Base-by-base conservation (phyloP, 2,797 vertebrate genomes). In the Epinephelus coioides region DNA sequence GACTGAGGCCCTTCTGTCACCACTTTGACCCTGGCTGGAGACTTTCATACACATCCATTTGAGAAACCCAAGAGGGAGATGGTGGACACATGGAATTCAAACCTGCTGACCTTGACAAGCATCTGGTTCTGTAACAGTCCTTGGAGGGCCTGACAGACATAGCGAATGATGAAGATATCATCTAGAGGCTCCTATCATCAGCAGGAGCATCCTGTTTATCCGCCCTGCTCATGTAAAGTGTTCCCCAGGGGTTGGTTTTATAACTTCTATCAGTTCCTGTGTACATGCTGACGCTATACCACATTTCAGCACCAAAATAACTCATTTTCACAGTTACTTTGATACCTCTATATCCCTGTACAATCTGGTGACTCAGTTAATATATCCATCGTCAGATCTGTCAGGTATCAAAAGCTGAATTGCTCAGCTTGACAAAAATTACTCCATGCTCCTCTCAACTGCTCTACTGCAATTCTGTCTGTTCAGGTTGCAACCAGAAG, bases 61-160 rank as follows among this genome's bases (percentile, higher is more conserved):
- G 10, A 70, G 66, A 81, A 78, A 51, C 43, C 57, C 73, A 59
- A 69, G 38, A 66, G 76, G 63, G 59, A 59, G 13, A 65, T 77
- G 43, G 43, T 47, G 44, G 62, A 68, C 8, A 43, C 23, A 54
- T 69, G 54, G 40, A 73, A 56, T 21, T 69, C 34, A 40, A 17
- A 72, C 55, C 51, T 69, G 55, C 30, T 82, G 57, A 53, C 60
- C 51, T 50, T 75, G 55, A 73, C 15, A 38, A 75, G 62, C 56
- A 72, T 44, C 50, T 72, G 59, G 30, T 66, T 75, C 43, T 74
- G 0, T 59, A 53, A 56, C 46, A 72, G 64, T 55, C 53, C 53
- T 2, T 34, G 18, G 34, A 76, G 43, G 4, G 34, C 15, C 14
- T 56, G 21, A 61, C 8, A 65, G 38, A 61, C 30, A 25, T 50